These are phyloP conservation scores for Squalus acanthias DNA, from an alignment of 2,797 vertebrate species.

Conservation along the genomic window DNA sequence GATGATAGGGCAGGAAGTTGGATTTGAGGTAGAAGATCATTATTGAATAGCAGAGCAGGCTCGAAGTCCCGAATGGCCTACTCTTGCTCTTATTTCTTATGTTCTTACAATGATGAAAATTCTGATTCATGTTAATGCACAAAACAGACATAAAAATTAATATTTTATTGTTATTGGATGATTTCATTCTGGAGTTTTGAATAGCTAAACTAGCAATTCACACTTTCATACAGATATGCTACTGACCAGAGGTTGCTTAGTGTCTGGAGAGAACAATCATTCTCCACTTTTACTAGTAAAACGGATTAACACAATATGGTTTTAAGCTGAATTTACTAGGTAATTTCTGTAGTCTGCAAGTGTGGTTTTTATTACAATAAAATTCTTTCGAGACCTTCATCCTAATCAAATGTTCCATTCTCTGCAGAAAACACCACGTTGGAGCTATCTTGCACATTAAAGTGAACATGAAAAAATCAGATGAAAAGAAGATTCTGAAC, in stretches of 20 bases:
- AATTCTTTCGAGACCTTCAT: neutral
- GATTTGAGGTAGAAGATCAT: no score
- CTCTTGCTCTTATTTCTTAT: no score
- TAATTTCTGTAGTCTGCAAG: neutral
- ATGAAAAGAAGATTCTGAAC: conserved; percentile 60
- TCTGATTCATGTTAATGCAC: neutral
- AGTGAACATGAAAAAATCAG: conserved; percentile 56
- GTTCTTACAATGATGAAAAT: neutral
- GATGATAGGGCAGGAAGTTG: no score
- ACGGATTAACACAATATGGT: neutral
- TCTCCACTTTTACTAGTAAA: neutral
- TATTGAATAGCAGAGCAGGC: no score
- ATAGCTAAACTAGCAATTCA: neutral
- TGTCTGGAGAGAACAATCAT: neutral
- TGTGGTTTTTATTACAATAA: neutral
- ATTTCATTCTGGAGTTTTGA: neutral
- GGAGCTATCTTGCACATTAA: conserved; percentile 71
- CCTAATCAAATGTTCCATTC: neutral
- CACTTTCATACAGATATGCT: neutral
- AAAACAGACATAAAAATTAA: neutral
- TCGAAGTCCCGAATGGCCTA: no score
- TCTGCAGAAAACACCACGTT: conserved; percentile 67
- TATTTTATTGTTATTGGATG: neutral
- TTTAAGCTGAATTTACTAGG: neutral
- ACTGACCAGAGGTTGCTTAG: neutral